Percentiles rank a stretch among this genome's conserved stretches.
phyloP scores from a whole-genome alignment of 2,797 vertebrate species.

The Dermochelys coriacea region DNA sequence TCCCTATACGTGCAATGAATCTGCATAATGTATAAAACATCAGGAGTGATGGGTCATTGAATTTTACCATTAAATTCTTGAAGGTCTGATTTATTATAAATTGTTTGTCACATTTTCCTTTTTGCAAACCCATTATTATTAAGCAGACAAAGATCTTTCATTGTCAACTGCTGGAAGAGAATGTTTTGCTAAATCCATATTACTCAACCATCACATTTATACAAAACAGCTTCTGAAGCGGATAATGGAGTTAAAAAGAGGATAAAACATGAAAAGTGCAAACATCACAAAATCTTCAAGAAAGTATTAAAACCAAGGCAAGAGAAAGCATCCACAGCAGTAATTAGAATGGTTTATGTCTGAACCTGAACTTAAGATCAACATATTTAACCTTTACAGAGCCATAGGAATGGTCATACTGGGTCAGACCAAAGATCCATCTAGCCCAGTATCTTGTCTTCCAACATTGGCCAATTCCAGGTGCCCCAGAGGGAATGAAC shows the following conservation, averaged over 20 bases:
- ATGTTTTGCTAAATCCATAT: constrained; percentile 52
- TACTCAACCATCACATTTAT: constrained; percentile 49
- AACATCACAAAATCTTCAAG: constrained; percentile 30
- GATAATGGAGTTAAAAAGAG: constrained; percentile 45
- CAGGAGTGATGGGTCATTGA: constrained; percentile 65
- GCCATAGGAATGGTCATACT: background rate
- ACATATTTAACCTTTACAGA: constrained; percentile 63
- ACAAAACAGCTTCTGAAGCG: constrained; percentile 66
- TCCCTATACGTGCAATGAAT: constrained; percentile 10
- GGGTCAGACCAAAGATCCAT: too few relatives aligned
- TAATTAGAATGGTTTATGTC: constrained; percentile 20
- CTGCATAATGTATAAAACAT: constrained; percentile 62
- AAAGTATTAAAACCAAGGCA: constrained; percentile 38
- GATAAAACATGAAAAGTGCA: background rate
- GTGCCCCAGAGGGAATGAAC: too few relatives aligned
- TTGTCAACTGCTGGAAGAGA: constrained; percentile 40
- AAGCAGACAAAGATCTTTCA: constrained; percentile 61
- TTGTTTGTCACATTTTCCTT: constrained; percentile 68
- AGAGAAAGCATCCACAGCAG: background rate
- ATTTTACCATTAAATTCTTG: constrained; percentile 73
- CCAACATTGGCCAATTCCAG: too few relatives aligned
- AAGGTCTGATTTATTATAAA: constrained; percentile 71
- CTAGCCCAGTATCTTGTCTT: too few relatives aligned
- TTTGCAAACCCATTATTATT: constrained; percentile 68
- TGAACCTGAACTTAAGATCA: constrained; percentile 23